Evolutionary conservation across 2,797 vertebrate species (phyloP).

Genomic region (Eurystomus glaucurus): DNA sequence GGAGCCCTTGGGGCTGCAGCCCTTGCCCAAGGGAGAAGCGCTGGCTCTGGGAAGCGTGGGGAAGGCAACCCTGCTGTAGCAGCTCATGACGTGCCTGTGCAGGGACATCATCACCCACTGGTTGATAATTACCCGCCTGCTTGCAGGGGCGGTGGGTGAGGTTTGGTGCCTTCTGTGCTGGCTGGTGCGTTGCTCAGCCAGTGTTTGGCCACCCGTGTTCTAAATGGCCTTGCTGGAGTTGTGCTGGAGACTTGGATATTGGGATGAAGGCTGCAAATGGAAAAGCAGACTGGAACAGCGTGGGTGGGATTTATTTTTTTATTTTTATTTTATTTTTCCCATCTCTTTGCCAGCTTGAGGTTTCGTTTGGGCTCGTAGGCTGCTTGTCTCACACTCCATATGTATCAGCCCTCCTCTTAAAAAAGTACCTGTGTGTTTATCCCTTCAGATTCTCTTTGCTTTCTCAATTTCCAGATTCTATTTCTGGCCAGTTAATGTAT

Average conservation of each 20-base stretch:
- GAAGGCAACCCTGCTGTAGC: neutral
- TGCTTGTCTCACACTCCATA: fast-evolving
- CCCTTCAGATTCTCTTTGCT: neutral
- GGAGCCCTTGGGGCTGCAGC: neutral
- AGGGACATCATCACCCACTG: fast-evolving
- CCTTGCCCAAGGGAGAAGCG: neutral
- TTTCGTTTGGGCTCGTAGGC: neutral
- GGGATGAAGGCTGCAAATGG: neutral
- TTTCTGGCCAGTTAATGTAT: neutral
- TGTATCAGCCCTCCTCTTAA: neutral
- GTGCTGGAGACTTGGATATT: fast-evolving
- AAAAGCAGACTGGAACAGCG: neutral
- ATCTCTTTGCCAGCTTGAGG: neutral
- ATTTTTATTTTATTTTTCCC: too few species aligned
- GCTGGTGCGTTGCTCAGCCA: fast-evolving
- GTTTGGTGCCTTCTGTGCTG: neutral
- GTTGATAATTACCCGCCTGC: neutral
- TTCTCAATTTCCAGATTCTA: neutral
- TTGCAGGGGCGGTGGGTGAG: neutral
- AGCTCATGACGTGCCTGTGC: neutral
- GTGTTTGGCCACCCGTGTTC: neutral
- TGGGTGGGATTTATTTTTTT: fast-evolving
- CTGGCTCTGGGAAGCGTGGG: fast-evolving
- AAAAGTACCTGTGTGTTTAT: neutral
- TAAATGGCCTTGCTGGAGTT: neutral